Conservation (phyloP, 2,888 invertebrate genomes). For the Ischnus inquisitorius region DNA sequence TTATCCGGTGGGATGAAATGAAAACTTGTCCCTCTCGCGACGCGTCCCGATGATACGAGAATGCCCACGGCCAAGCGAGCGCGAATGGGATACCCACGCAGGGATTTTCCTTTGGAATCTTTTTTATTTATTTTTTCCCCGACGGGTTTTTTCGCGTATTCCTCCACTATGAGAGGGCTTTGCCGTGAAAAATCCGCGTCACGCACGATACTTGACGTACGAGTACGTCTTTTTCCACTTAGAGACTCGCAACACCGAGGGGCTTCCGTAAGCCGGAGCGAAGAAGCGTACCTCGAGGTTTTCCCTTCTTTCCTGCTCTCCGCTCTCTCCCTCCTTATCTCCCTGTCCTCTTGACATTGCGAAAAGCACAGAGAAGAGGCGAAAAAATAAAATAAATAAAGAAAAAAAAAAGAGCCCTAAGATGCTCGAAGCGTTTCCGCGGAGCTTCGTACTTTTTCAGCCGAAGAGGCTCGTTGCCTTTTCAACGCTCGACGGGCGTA, state of each 20-base stretch:
- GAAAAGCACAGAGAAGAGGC: neutral
- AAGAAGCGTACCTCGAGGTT: slow-evolving; percentile 29
- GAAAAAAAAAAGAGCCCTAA: neutral
- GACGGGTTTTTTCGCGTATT: neutral
- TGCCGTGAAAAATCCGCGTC: slow-evolving; percentile 33
- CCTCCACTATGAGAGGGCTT: neutral
- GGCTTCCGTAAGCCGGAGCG: slow-evolving; percentile 32
- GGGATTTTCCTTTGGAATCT: neutral
- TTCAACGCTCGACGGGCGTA: slow-evolving; percentile 23
- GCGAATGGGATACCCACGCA: neutral
- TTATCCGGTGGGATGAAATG: neutral
- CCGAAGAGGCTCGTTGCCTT: slow-evolving; percentile 33
- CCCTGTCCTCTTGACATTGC: slow-evolving; percentile 16
- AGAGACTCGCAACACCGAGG: slow-evolving; percentile 30
- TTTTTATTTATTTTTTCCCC: neutral
- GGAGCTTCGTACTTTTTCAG: neutral
- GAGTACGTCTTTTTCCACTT: slow-evolving; percentile 60
- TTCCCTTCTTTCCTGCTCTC: neutral
- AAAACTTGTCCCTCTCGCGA: slow-evolving; percentile 3
- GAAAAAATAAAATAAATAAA: neutral
- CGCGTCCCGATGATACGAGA: neutral
- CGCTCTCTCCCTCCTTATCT: neutral
- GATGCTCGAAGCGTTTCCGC: neutral
- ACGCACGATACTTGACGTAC: slow-evolving; percentile 35
- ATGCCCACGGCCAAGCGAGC: neutral